Conservation (phyloP, 2,113 vertebrate genomes). For the Eptesicus fuscus region DNA sequence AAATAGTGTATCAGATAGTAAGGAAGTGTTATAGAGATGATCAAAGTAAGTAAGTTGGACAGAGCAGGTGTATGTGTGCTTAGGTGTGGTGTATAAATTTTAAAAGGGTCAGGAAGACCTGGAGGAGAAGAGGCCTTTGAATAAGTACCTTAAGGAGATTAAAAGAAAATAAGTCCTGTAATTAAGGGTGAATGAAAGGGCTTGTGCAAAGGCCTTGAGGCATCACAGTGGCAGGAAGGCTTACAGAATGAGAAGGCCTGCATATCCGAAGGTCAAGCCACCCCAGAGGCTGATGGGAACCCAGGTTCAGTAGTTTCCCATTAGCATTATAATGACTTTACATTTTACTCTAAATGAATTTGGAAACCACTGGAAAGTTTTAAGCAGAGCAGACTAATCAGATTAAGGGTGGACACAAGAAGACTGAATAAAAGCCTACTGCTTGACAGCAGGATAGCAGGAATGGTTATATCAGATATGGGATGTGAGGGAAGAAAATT, state of each 20-base stretch:
- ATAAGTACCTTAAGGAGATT: neutral
- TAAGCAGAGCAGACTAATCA: neutral
- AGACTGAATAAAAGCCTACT: neutral
- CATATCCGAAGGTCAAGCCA: neutral
- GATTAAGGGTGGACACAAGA: neutral
- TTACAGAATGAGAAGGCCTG: neutral
- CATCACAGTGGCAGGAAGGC: neutral
- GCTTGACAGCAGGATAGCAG: neutral
- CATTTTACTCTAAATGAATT: neutral
- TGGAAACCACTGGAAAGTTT: neutral
- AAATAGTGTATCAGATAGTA: neutral
- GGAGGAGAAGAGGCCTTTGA: neutral
- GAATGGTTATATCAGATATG: neutral
- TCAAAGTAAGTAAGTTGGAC: neutral
- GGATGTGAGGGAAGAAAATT: neutral
- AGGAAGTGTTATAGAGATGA: neutral
- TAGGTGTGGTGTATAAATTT: neutral
- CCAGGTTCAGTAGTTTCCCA: neutral
- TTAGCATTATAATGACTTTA: neutral
- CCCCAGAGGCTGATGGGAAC: neutral
- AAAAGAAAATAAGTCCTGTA: neutral
- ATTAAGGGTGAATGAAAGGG: neutral
- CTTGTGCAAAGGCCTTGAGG: neutral
- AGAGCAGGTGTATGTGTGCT: neutral
- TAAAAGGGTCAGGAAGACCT: neutral